phyloP scores from a whole-genome alignment of 2,888 invertebrate genomes.

The Orthonychiurus folsomi region DNA sequence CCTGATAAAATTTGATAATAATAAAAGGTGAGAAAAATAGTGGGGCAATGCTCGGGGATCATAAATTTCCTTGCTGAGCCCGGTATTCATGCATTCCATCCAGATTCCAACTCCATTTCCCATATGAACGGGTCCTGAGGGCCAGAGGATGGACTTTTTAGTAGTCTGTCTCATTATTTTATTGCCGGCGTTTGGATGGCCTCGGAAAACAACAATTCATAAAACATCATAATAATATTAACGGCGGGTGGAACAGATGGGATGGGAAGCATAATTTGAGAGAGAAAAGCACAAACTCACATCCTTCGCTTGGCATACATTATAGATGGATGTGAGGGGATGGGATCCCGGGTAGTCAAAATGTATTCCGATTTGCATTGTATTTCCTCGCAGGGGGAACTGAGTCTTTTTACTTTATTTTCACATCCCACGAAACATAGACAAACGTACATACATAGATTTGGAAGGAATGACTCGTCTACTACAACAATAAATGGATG shows the following conservation, averaged over 20 bases:
- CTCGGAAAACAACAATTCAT: neutral
- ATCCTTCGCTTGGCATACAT: too few species aligned
- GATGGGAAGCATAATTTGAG: neutral
- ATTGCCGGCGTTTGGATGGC: neutral
- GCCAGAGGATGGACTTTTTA: too few species aligned
- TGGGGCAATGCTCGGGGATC: neutral
- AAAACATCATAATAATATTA: slow-evolving; percentile 1
- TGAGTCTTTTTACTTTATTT: too few species aligned
- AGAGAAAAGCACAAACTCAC: neutral
- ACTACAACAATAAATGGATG: too few species aligned
- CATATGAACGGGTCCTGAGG: neutral
- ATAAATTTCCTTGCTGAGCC: neutral
- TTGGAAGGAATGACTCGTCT: too few species aligned
- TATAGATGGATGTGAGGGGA: too few species aligned
- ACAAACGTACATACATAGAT: too few species aligned
- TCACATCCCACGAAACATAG: too few species aligned
- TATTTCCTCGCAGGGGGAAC: too few species aligned
- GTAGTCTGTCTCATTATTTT: neutral
- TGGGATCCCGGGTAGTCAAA: too few species aligned
- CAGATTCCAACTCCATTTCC: neutral
- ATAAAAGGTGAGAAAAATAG: neutral
- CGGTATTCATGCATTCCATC: neutral
- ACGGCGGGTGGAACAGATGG: neutral
- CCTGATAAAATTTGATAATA: neutral
- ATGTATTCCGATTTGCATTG: too few species aligned